Base-by-base conservation (phyloP, 2,888 invertebrate species). In the Stegophylla sp. region DNA sequence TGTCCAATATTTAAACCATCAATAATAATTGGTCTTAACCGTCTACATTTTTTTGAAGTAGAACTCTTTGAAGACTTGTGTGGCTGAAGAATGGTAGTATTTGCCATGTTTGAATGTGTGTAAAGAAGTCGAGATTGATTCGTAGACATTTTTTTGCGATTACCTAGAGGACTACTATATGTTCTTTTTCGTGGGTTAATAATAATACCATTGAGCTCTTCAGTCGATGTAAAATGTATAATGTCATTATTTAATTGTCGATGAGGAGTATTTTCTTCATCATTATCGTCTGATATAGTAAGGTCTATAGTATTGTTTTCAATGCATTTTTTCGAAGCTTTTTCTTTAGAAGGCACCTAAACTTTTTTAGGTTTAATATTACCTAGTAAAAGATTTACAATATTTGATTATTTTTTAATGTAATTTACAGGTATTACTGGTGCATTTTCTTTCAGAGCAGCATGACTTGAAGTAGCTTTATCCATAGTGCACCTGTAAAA, bases 1-100 rank as follows among this genome's bases (percentile, higher is more conserved):
- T 91, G 91, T 1, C 94, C 94, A 20, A 94, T 91, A 87, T 95
- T 95, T 86, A 92, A 92, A 23, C 94, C 95, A 86, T 95, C 95
- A 76, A 95, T 91, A 20, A 94, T 89, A 82, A 95, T 88, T 86
- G 92, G 91, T 63, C 94, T 86, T 61, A 92, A 88, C 23, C 41
- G 7, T 61, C 48, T 61, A n/a, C 20, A 41, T 23, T 34, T 15
- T 0, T 1, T 45, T 1, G 20, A 7, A 12, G 51, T 75, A 34
- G 28, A 15, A 17, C 0, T 1, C 17, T 15, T 3, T 51, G 17
- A 20, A 34, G 74, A 1, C 20, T 26, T 5, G 0, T 13, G 48
- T 63, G 13, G 4, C 3, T 75, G n/a, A 5, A 20, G 10, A 15
- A 61, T n/a, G 15, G 34, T n/a, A n/a, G n/a, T n/a, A n/a, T n/a